Evolutionary conservation across 2,797 vertebrate species (phyloP).

Genomic region (Lates japonicus): DNA sequence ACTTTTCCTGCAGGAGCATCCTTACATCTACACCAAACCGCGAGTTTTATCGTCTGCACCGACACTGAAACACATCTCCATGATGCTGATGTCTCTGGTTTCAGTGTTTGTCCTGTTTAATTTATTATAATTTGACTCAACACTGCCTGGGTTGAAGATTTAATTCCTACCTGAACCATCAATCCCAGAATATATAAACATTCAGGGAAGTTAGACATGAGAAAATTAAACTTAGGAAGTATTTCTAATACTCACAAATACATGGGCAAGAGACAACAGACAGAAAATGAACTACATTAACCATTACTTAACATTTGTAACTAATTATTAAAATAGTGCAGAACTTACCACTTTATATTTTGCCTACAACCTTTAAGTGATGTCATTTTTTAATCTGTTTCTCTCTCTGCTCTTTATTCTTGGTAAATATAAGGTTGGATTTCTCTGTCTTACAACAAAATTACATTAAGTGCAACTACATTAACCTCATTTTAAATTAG

Average conservation of each 20-base stretch:
- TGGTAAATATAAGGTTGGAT: too few relatives aligned
- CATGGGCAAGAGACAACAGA: neutral
- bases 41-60: neutral
- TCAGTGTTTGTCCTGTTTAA: neutral
- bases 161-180: neutral
- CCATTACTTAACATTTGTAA: too few relatives aligned
- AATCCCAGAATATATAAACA: neutral
- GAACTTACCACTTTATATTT: too few relatives aligned
- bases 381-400: too few relatives aligned
- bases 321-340: too few relatives aligned
- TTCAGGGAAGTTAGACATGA: too few relatives aligned
- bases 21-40: conserved; percentile 74
- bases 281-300: too few relatives aligned
- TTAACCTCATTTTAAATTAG: too few relatives aligned
- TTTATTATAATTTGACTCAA: neutral
- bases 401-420: too few relatives aligned
- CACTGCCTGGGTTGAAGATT: neutral
- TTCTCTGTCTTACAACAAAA: too few relatives aligned
- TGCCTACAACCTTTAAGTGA: too few relatives aligned
- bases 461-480: too few relatives aligned
- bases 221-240: neutral
- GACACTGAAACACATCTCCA: neutral
- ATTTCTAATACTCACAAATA: neutral
- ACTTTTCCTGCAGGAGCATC: conserved; percentile 68
- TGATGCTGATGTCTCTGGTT: conserved; percentile 18